phyloP scores from a whole-genome alignment of 2,888 invertebrate species.

The Dimorphilus gyrociliatus region DNA sequence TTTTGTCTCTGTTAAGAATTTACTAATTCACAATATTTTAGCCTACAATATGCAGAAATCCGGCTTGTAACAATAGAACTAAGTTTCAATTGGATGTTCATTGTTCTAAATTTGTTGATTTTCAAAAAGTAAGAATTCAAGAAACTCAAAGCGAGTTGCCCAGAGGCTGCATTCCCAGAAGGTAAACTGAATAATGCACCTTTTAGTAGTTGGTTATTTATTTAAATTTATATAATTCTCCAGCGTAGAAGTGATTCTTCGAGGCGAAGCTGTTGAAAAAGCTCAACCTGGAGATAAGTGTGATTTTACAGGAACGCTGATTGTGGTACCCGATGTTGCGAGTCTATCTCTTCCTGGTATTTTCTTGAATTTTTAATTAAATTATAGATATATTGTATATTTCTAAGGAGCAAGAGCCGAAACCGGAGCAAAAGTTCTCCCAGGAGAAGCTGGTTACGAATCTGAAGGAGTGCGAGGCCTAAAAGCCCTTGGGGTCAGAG shows the following conservation, averaged over 20 bases:
- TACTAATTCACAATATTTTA: too few relatives aligned
- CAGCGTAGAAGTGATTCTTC: conserved; percentile 71
- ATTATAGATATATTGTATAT: not conserved
- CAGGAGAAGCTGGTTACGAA: conserved; percentile 43
- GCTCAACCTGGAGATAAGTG: conserved; percentile 74
- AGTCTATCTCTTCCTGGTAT: conserved; percentile 60
- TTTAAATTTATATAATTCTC: conserved; percentile 7
- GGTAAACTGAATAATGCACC: conserved; percentile 37
- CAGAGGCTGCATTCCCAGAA: conserved; percentile 84
- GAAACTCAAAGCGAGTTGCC: conserved; percentile 94
- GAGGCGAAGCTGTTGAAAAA: conserved; percentile 87
- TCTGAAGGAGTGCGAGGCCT: conserved; percentile 71
- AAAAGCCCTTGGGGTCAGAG: conserved; percentile 67
- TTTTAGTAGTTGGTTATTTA: not conserved
- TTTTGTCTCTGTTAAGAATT: too few relatives aligned
- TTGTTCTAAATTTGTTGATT: conserved; percentile 87
- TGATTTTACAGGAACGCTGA: conserved; percentile 84
- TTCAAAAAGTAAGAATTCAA: conserved; percentile 92
- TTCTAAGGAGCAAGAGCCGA: conserved; percentile 57
- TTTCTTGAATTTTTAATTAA: not conserved
- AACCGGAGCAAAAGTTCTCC: conserved; percentile 53
- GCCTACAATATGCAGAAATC: conserved; percentile 89
- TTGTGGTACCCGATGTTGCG: conserved; percentile 91
- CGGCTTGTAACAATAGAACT: conserved; percentile 77
- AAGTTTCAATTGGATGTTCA: conserved; percentile 79